Percentiles rank a stretch among this genome's conserved stretches.
phyloP scores from a whole-genome alignment of 1,140 invertebrate genomes.

The Pogonus chalceus region DNA sequence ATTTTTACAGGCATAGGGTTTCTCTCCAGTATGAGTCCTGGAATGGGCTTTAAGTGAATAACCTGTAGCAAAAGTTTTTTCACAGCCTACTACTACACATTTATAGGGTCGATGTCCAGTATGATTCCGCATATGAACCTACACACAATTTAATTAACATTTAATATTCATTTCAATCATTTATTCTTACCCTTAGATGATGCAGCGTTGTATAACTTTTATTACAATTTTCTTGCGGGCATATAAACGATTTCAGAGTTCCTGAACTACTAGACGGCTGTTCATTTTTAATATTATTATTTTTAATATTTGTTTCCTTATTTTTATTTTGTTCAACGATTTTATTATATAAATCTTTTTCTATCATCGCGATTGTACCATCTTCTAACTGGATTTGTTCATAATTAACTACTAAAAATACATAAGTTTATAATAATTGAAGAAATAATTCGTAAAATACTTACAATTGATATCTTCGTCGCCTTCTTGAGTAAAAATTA shows the following conservation, averaged over 20 bases:
- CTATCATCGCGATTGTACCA: conserved; percentile 22
- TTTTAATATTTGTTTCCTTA: conserved; percentile 11
- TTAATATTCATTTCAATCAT: conserved; percentile 6
- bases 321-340: conserved; percentile 13
- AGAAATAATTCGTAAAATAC: background rate
- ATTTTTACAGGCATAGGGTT: conserved; percentile 52
- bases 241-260: conserved; percentile 25
- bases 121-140: conserved; percentile 57
- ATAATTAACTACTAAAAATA: conserved; percentile 9
- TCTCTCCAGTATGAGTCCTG: conserved; percentile 59
- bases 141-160: conserved; percentile 20
- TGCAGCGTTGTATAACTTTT: conserved; percentile 45
- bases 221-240: conserved; percentile 40
- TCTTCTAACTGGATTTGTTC: conserved; percentile 21
- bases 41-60: conserved; percentile 58
- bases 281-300: no score
- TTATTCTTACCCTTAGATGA: conserved; percentile 41
- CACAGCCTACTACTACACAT: conserved; percentile 47
- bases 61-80: conserved; percentile 56
- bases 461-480: no score
- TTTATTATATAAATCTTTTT: conserved; percentile 14
- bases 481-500: no score
- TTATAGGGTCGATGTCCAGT: conserved; percentile 51
- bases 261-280: no score
- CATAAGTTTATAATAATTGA: no score